Evolutionary conservation across 2,888 invertebrate species (phyloP).

Genomic region (Brachycybe producta): DNA sequence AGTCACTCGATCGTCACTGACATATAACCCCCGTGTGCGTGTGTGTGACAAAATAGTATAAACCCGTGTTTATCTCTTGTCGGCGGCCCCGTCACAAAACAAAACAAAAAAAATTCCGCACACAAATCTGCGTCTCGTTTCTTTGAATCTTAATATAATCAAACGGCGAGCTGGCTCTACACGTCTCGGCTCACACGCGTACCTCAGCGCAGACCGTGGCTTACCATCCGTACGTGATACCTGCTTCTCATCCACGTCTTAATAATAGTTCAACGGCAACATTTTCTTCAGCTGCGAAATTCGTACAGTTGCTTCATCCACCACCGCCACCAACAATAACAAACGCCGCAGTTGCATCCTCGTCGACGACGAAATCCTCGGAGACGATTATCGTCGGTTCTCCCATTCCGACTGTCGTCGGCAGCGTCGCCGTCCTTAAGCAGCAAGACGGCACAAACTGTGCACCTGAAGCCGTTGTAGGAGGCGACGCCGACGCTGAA

Average conservation of each 20-base stretch:
- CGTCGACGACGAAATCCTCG: not conserved
- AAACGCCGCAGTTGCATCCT: not conserved
- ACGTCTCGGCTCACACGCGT: constrained; percentile 16
- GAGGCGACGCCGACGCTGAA: constrained; percentile 4
- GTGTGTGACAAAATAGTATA: no score
- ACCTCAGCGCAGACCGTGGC: constrained; percentile 13
- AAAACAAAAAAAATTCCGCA: not conserved
- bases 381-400: not conserved
- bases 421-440: constrained; percentile 1
- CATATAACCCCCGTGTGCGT: no score
- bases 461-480: not conserved
- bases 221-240: constrained; percentile 17
- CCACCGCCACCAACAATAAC: constrained; percentile 2
- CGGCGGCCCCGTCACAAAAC: not conserved
- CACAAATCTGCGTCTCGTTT: not conserved
- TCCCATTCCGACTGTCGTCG: not conserved
- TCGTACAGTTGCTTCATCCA: constrained; percentile 1
- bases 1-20: no score
- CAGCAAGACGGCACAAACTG: constrained; percentile 7
- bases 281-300: not conserved
- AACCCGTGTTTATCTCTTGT: not conserved
- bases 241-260: not conserved
- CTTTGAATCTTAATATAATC: not conserved
- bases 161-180: constrained; percentile 18
- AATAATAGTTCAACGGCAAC: no score